phyloP scores from a whole-genome alignment of 2,113 vertebrate genomes.

The Chaetura pelagica region DNA sequence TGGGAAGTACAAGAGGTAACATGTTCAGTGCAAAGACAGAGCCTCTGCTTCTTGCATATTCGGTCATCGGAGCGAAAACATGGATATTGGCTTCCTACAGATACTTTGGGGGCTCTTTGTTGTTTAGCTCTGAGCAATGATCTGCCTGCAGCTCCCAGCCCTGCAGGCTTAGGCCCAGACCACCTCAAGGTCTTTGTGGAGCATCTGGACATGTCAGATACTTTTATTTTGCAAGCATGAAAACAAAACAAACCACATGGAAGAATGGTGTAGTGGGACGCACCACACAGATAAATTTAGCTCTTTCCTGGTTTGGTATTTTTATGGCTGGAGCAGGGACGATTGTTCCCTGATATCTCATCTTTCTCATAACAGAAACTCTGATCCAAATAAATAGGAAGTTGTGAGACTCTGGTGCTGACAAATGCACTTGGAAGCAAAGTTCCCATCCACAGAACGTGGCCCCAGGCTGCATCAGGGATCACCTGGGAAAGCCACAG shows the following conservation, averaged over 20 bases:
- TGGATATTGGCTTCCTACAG: not conserved
- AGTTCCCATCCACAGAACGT: fast-evolving
- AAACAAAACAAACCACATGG: not conserved
- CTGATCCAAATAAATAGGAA: conserved; percentile 16
- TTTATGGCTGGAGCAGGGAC: not conserved
- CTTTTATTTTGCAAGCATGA: not conserved
- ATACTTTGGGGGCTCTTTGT: not conserved
- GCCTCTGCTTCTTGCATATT: not conserved
- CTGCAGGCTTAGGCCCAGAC: not conserved
- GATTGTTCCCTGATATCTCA: not conserved
- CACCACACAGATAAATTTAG: conserved; percentile 23
- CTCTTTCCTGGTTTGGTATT: conserved; percentile 5
- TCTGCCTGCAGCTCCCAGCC: not conserved
- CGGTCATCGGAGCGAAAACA: not conserved
- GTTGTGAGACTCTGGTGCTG: not conserved
- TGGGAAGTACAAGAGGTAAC: conserved; percentile 19
- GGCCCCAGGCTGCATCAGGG: not conserved
- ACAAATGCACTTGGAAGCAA: not conserved
- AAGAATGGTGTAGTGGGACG: no score
- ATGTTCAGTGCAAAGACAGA: not conserved
- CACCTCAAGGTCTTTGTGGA: not conserved
- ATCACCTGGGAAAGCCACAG: not conserved
- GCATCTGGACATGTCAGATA: not conserved
- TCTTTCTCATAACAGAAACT: conserved; percentile 16
- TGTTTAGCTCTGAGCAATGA: not conserved